Evolutionary conservation across 2,888 invertebrate species (phyloP).

Genomic region (Griposia aprilina): DNA sequence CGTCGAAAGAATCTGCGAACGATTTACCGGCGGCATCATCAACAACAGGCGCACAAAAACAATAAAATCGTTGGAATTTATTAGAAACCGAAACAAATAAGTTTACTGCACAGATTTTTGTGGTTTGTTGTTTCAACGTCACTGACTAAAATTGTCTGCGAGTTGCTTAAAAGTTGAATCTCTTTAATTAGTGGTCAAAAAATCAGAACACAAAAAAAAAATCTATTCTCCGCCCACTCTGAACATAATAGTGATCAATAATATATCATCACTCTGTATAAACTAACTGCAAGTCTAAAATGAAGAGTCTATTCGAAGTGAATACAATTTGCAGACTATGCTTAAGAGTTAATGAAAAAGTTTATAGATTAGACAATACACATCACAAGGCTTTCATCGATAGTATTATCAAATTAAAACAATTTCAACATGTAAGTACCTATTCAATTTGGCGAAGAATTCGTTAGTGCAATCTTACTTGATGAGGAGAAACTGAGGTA

Average conservation of each 20-base stretch:
- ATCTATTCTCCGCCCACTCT: too few species aligned
- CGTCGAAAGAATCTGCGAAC: too few species aligned
- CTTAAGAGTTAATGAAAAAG: conserved; percentile 29
- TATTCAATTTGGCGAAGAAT: background rate
- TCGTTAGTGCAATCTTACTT: background rate
- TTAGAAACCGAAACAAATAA: background rate
- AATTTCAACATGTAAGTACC: conserved; percentile 23
- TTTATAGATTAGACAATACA: conserved; percentile 14
- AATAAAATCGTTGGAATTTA: background rate
- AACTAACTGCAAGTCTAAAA: conserved; percentile 3
- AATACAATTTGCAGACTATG: conserved; percentile 39
- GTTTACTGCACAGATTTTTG: background rate
- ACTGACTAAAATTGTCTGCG: background rate
- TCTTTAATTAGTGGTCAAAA: too few species aligned
- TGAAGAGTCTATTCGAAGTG: conserved; percentile 24
- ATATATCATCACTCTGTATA: background rate
- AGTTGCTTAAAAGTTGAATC: background rate
- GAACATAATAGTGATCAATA: background rate
- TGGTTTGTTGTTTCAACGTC: background rate
- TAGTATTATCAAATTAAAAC: conserved; percentile 31
- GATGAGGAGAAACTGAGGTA: background rate
- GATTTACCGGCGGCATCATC: too few species aligned
- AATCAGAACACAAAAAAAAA: background rate
- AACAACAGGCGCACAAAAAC: background rate
- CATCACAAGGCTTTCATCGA: conserved; percentile 26